phyloP scores from a whole-genome alignment of 2,113 vertebrate species.

The Callipepla squamata region DNA sequence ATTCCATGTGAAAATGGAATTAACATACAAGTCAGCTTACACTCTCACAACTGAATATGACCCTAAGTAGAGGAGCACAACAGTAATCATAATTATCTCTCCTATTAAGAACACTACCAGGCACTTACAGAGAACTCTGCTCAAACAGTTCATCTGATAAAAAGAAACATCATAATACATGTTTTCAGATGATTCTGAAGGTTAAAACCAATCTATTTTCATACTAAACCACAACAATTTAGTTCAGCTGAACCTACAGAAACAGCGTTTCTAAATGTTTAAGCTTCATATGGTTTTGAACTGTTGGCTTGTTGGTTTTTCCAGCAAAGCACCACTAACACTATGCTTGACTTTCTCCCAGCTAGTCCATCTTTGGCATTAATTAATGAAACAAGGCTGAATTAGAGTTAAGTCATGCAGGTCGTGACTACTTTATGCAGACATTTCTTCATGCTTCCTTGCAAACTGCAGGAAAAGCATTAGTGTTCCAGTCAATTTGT shows the following conservation, averaged over 20 bases:
- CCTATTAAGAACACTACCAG: background rate
- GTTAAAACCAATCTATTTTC: background rate
- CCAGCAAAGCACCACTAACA: background rate
- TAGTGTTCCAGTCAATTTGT: background rate
- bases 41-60: background rate
- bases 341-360: background rate
- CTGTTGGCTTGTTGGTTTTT: background rate
- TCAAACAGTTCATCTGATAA: background rate
- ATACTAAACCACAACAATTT: background rate
- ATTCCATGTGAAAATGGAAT: background rate
- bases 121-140: background rate
- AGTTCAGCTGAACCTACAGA: background rate
- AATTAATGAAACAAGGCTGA: background rate
- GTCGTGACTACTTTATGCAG: fast-evolving
- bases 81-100: background rate
- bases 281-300: background rate
- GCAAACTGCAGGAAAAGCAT: background rate
- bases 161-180: background rate
- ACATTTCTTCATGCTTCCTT: background rate
- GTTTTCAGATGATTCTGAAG: background rate
- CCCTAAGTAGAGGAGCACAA: background rate
- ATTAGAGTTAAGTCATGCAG: background rate
- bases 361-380: background rate
- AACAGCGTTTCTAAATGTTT: background rate
- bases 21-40: background rate